Base-by-base conservation (phyloP, 2,113 vertebrate species). In the Scortum barcoo region DNA sequence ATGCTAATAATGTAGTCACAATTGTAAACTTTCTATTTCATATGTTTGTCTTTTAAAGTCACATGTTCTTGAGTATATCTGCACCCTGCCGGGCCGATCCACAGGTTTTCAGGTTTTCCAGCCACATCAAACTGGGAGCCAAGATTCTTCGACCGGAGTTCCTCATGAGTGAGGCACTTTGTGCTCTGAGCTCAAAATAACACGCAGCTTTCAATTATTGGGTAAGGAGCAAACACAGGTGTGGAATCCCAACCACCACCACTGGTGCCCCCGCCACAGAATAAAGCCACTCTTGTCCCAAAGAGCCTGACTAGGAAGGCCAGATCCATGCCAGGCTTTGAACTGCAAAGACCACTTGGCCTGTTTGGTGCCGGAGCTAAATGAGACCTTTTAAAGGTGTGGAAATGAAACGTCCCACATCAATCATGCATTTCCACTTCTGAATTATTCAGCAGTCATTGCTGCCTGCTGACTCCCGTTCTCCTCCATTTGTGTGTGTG, bases 191-290 rank as follows among this genome's bases (percentile, higher is more conserved):
- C 94, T 95, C 96, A 94, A 97, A 97, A 97, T 96, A 96, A 95
- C 95, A 94, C 91, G 95, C 95, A 86, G 93, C 80, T 96, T 96
- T 96, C 97, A 97, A 98, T 98, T 97, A 97, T 95, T 96, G 93
- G 92, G 94, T 95, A 97, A 96, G 96, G 95, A 97, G 96, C 96
- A 97, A 96, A 96, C 97, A 96, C 97, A 99, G 97, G 97, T 98
- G 97, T 97, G 95, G 96, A 96, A 93, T 95, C 89, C 86, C 80
- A 82, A 69, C 86, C 83, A 86, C 86, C 74, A 72, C 78, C 74
- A 53, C 89, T 69, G 81, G 79, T 84, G 71, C 86, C 83, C 82
- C 84, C 11, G 89, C 81, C 22, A 16, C 76, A 80, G 94, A 96
- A 95, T 96, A 96, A 95, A 90, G 92, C 91, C 84, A 75, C 93